Evolutionary conservation across 2,797 vertebrate species (phyloP).

Genomic region (Heteromormyrus szaboi): DNA sequence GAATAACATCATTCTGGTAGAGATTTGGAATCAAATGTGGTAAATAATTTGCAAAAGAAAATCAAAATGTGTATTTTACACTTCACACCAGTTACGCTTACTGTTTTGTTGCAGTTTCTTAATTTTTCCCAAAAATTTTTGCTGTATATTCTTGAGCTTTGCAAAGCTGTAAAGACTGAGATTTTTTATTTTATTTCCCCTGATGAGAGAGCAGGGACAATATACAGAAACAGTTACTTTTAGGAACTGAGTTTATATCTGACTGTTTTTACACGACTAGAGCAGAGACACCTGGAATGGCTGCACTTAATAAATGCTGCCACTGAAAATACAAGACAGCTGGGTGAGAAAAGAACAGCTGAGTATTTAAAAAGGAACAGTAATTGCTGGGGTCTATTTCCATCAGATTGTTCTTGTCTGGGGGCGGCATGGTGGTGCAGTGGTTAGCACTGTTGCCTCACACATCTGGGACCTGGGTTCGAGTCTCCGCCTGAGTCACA

Average conservation of each 20-base stretch:
- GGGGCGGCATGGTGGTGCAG: no score
- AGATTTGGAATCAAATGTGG: background rate
- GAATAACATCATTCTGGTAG: background rate
- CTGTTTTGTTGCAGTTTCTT: background rate
- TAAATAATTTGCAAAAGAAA: background rate
- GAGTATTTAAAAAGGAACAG: slow-evolving; percentile 15
- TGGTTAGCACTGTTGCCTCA: no score
- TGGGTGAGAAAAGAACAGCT: slow-evolving; percentile 16
- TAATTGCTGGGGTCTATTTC: slow-evolving; percentile 7
- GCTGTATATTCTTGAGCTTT: background rate
- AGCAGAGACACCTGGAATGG: background rate
- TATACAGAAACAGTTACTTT: background rate
- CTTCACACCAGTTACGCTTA: background rate
- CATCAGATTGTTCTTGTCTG: background rate
- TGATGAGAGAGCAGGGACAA: background rate
- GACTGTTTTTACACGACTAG: background rate
- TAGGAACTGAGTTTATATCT: background rate
- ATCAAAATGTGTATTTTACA: background rate
- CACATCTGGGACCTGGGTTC: no score
- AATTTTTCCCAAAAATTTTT: background rate
- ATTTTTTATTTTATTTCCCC: background rate
- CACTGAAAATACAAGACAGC: background rate
- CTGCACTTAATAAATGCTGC: background rate
- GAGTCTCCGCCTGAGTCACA: no score
- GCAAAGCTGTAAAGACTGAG: background rate